Evolutionary conservation across 2,888 invertebrate species (phyloP), one percentile per base, ranked within the genome.

Genomic region (Eucera pruinosa): DNA sequence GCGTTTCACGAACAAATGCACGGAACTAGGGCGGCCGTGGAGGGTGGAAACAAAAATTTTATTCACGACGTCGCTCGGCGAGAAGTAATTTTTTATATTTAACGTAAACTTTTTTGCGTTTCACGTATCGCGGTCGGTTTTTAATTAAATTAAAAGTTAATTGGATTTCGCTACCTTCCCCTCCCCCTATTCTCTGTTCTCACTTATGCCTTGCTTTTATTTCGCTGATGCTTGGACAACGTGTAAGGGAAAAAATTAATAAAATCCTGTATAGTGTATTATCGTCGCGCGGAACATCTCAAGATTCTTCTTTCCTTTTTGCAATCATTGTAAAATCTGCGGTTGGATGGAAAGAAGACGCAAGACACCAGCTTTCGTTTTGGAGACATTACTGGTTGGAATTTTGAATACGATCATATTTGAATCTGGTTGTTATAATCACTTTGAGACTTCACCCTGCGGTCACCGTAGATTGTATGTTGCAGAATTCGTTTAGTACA

Each of bases 71-170:
- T 52, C 18, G 20, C 41, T 41, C 20, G 30, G 30, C 43, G 30
- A 25, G 57, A 23, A 43, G 11, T 11, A 9, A n/a, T 48, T 18
- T 70, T 36, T 48, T 57, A 23, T 41, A 39, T 30, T 54, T 57
- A 27, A 54, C 36, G 36, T 20, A 60, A 61, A 25, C 18, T 39
- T 48, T 62, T 30, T 57, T 33, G 15, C 33, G 25, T 41, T 43
- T 58, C 18, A 41, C 55, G 48, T 18, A 23, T 50, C 50, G 33
- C 41, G 20, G 57, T 57, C 64, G 52, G 50, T 30, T 62, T 74
- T 71, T 72, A 64, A 74, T 72, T 65, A 57, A 30, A 58, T 52
- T 52, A 58, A 47, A 57, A 52, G 47, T 72, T 74, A 72, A 72
- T 74, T 74, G 72, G 74, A 73, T 33, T 36, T 45, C 43, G 54